Evolutionary conservation across 2,113 vertebrate genomes (phyloP).

Genomic region (Trachemys scripta): DNA sequence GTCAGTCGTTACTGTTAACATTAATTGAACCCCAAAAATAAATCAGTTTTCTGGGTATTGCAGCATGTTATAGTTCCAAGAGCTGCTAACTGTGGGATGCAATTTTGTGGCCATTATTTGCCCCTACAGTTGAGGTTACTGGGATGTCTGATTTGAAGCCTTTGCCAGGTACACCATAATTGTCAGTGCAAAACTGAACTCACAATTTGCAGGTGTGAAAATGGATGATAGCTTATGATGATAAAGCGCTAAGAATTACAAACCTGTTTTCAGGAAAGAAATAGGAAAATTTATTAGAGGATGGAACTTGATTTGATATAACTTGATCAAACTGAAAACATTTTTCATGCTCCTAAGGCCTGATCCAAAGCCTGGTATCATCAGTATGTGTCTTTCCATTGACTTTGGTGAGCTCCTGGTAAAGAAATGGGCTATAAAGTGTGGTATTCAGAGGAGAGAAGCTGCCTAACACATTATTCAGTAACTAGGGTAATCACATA

Average conservation of each 20-base stretch:
- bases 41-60: too few species aligned
- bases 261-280: neutral
- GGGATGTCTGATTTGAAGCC: accelerated
- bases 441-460: neutral
- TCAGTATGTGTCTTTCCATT: neutral
- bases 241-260: neutral
- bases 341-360: neutral
- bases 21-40: neutral
- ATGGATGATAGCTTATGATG: neutral
- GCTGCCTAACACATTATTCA: neutral
- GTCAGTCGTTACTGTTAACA: neutral
- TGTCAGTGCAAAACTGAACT: neutral
- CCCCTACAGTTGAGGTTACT: neutral
- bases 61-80: too few species aligned
- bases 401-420: neutral
- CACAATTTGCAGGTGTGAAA: neutral
- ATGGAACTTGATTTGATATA: neutral
- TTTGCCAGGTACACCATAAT: accelerated
- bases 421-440: neutral
- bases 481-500: neutral
- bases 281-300: neutral
- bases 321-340: neutral
- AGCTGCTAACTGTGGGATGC: neutral
- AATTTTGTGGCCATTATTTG: neutral
- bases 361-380: neutral